Base-by-base conservation (phyloP, 2,888 invertebrate species). In the Protodeltote pygarga region DNA sequence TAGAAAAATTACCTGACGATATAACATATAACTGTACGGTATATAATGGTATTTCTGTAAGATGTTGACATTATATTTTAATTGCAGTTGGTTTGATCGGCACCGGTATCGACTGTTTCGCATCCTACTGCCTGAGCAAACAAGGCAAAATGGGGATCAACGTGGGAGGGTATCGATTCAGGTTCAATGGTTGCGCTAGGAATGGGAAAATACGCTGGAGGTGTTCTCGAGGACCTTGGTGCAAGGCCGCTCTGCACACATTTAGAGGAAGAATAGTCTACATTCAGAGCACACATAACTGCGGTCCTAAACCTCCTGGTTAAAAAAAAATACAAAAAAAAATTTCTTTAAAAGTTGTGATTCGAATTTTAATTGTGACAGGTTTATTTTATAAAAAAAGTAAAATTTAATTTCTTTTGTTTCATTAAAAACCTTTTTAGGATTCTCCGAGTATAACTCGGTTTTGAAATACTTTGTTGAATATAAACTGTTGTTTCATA, bases 131-230 rank as follows among this genome's bases (percentile, higher is more conserved):
- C 67, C 89, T 92, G 69, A 91, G 91, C 60, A 91, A 92, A 65
- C 92, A 92, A 57, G 92, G 92, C 10, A 92, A 92, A 73, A 91
- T 92, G 91, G 91, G 91, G 28, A 92, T 92, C 59, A 91, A 87
- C 52, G 87, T 91, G 0, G 90, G 88, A 0, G 92, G 91, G 1
- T 92, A 89, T 73, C 68, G 91, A 65, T 92, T 92, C 74, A 61
- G 92, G 17, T 91, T 90, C 69, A 92, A 92, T 58, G 92, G 91
- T 0, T 90, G 91, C 42, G 91, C 91, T 0, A 80, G 90, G 23
- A 90, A 89, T 39, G 92, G 92, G 0, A 92, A 90, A 68, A 87
- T 90, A 3, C 70, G 92, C n/a, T 92, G 92, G 92, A 58, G 91
- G 6, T 92, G 92, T 51, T 91, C 92, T 9, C 60, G 92, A 1